Conservation (phyloP, 2,888 invertebrate species). For the Andricus curvator region DNA sequence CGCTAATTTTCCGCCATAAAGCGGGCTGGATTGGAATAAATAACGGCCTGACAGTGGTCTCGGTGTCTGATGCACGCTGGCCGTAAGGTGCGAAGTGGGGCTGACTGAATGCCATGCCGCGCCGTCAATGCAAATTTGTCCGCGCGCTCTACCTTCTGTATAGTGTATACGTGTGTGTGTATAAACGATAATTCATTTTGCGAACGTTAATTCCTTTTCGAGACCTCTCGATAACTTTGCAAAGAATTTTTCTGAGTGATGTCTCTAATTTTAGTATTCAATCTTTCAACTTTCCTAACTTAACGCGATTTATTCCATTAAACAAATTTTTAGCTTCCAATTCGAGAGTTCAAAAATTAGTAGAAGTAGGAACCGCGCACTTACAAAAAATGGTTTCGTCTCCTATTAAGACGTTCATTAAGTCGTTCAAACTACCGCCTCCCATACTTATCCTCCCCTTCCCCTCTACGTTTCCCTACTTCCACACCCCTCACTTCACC, state of each 20-base stretch:
- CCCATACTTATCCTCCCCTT: no score
- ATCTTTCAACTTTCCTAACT: neutral
- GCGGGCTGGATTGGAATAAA: conserved; percentile 70
- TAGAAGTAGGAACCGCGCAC: no score
- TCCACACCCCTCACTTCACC: no score
- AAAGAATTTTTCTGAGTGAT: conserved; percentile 38
- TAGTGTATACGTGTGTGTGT: conserved; percentile 44
- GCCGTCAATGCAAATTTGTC: conserved; percentile 67
- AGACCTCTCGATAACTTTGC: conserved; percentile 40
- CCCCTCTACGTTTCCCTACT: no score
- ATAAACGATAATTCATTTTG: conserved; percentile 69
- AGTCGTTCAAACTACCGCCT: no score
- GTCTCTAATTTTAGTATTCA: conserved; percentile 43
- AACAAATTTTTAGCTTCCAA: no score
- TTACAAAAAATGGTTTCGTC: no score
- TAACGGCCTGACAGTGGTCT: conserved; percentile 68
- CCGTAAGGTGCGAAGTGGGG: conserved; percentile 70
- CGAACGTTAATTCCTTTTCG: conserved; percentile 50
- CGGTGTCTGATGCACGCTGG: conserved; percentile 58
- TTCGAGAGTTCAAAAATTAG: no score
- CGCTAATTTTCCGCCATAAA: conserved; percentile 76
- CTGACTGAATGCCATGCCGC: conserved; percentile 52
- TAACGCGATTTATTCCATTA: no score
- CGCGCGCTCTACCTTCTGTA: conserved; percentile 50
- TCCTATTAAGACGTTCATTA: no score